Percentiles rank a stretch among this genome's conserved stretches.
Conservation (phyloP, 2,888 invertebrate genomes). For the Phaonia tiefii region DNA sequence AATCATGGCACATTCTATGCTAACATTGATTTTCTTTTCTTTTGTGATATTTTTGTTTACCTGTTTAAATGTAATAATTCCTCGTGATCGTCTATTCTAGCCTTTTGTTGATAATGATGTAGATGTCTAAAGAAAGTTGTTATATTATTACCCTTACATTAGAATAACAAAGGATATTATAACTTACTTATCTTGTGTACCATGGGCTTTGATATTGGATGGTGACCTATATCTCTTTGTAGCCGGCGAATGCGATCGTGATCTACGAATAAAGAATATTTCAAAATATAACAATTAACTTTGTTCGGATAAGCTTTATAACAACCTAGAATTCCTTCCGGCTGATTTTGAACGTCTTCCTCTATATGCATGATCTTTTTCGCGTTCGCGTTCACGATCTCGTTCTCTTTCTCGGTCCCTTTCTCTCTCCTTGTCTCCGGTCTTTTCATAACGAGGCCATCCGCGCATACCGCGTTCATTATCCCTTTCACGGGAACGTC, state of each 20-base stretch:
- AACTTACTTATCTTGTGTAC: slow-evolving; percentile 68
- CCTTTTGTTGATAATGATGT: slow-evolving; percentile 58
- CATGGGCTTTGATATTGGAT: slow-evolving; percentile 69
- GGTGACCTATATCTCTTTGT: slow-evolving; percentile 73
- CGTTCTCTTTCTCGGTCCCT: slow-evolving; percentile 69
- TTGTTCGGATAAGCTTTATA: too few species aligned
- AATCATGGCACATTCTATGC: too few species aligned
- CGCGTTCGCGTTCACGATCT: slow-evolving; percentile 54
- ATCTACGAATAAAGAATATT: slow-evolving; percentile 67
- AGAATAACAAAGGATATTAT: slow-evolving; percentile 4
- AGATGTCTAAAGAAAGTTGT: slow-evolving; percentile 45
- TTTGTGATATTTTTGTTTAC: slow-evolving; percentile 35
- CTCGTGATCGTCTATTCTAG: slow-evolving; percentile 56
- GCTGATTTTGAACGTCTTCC: slow-evolving; percentile 70
- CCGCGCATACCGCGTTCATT: slow-evolving; percentile 58
- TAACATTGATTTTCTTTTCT: too few species aligned
- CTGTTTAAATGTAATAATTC: slow-evolving; percentile 49
- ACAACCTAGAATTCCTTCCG: slow-evolving; percentile 71
- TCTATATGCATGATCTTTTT: slow-evolving; percentile 68
- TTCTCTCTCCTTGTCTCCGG: slow-evolving; percentile 63
- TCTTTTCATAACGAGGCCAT: slow-evolving; percentile 61
- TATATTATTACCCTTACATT: not conserved
- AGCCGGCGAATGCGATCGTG: slow-evolving; percentile 71
- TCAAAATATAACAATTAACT: too few species aligned
- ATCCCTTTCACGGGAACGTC: slow-evolving; percentile 68